Evolutionary conservation across 92 coral and sea anemone species (phyloP).

Genomic region (Blastomussa wellsi): DNA sequence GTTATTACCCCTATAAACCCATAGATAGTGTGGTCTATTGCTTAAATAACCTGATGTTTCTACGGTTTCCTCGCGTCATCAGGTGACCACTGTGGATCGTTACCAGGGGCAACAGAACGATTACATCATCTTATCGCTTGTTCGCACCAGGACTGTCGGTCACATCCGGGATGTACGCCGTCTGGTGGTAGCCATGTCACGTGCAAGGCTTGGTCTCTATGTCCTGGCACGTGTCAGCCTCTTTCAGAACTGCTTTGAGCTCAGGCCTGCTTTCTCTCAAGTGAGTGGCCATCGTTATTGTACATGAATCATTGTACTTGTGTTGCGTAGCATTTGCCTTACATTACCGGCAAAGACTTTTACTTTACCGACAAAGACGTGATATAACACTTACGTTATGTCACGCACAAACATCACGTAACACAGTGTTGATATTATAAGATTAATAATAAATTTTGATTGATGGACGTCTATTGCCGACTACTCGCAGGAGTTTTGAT

Average conservation of each 20-base stretch:
- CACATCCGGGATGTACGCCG: conserved; percentile 98
- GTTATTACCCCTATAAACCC: too few relatives aligned
- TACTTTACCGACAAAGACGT: too few relatives aligned
- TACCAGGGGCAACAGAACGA: conserved; percentile 99
- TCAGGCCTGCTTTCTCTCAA: conserved; percentile 96
- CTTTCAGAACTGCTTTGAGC: conserved; percentile 95
- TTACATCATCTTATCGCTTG: conserved; percentile 96
- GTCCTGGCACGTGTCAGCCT: conserved; percentile 91
- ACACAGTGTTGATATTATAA: too few relatives aligned
- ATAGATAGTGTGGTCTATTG: too few relatives aligned
- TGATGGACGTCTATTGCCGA: too few relatives aligned
- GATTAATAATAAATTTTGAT: too few relatives aligned
- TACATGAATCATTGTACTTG: neutral
- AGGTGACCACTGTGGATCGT: conserved; percentile 99
- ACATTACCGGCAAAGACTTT: neutral
- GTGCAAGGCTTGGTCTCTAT: conserved; percentile 98
- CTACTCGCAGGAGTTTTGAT: too few relatives aligned
- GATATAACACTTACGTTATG: too few relatives aligned
- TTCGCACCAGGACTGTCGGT: conserved; percentile 96
- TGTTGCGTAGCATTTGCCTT: neutral
- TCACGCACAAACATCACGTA: neutral
- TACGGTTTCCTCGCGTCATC: neutral
- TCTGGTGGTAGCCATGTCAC: conserved; percentile 98
- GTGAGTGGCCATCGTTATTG: conserved; percentile 29
- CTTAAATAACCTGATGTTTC: neutral